These are phyloP conservation scores for Lates japonicus DNA, from an alignment of 2,797 vertebrate species.

Conservation along the genomic window DNA sequence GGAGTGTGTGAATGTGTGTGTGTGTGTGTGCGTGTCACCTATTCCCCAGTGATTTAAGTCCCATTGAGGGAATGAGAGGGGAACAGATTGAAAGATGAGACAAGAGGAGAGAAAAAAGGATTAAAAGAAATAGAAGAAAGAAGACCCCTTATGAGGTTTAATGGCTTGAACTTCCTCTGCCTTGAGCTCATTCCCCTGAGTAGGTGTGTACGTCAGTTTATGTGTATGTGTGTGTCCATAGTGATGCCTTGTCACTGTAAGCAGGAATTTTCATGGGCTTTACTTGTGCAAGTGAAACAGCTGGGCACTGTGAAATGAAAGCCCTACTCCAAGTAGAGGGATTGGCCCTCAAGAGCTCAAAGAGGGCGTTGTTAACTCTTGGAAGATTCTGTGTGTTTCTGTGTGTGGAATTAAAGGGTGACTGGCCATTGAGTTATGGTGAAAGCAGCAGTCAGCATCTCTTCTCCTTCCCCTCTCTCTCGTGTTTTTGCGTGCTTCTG, in stretches of 20 bases:
- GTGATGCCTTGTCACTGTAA: constrained; percentile 37
- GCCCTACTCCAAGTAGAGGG: constrained; percentile 50
- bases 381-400: constrained; percentile 9
- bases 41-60: constrained; percentile 41
- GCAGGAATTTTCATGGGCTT: constrained; percentile 66
- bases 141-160: constrained; percentile 37
- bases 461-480: not conserved
- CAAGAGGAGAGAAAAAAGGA: not conserved
- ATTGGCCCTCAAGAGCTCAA: constrained; percentile 56
- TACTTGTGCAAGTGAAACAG: constrained; percentile 63
- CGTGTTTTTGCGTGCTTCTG: not conserved
- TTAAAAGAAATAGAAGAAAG: constrained; percentile 39
- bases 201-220: constrained; percentile 20
- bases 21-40: constrained; percentile 10
- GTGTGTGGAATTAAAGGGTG: constrained; percentile 17
- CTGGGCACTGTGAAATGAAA: constrained; percentile 71
- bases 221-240: constrained; percentile 1
- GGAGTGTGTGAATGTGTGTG: constrained; percentile 33
- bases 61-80: constrained; percentile 24
- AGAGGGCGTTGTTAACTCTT: constrained; percentile 57
- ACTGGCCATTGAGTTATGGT: constrained; percentile 37
- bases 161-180: constrained; percentile 28
- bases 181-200: constrained; percentile 33
- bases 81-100: constrained; percentile 44
- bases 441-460: constrained; percentile 31